phyloP scores from a whole-genome alignment of 2,113 vertebrate species.

The Piprites chloris region DNA sequence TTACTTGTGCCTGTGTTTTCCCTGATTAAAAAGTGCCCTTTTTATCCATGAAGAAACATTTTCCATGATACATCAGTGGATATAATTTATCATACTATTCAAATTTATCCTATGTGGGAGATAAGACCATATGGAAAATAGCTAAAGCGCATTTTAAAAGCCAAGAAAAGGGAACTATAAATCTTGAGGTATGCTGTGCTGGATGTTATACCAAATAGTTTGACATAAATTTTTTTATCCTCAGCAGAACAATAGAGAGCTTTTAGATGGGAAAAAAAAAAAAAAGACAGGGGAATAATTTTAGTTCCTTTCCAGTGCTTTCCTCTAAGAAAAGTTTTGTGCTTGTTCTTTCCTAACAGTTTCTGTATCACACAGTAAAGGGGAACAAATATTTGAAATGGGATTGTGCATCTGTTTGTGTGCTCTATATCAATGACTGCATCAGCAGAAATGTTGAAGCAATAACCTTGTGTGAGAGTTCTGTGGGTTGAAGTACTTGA shows the following conservation, averaged over 20 bases:
- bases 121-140: constrained; percentile 45
- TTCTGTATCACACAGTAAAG: background rate
- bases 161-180: constrained; percentile 19
- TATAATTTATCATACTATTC: constrained; percentile 16
- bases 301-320: background rate
- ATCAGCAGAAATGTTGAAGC: background rate
- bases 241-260: background rate
- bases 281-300: background rate
- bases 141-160: background rate
- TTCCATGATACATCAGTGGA: background rate
- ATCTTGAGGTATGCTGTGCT: constrained; percentile 19
- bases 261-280: background rate
- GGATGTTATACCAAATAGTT: background rate
- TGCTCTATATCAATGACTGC: background rate
- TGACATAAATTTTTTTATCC: constrained; percentile 5
- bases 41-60: constrained; percentile 7
- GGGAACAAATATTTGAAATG: background rate
- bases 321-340: background rate
- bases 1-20: background rate
- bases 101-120: constrained; percentile 27
- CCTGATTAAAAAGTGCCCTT: constrained; percentile 4
- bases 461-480: background rate
- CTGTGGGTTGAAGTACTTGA: background rate
- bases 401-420: background rate
- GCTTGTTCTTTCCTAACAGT: background rate